phyloP scores from a whole-genome alignment of 2,797 vertebrate genomes.

The Protosalanx chinensis region DNA sequence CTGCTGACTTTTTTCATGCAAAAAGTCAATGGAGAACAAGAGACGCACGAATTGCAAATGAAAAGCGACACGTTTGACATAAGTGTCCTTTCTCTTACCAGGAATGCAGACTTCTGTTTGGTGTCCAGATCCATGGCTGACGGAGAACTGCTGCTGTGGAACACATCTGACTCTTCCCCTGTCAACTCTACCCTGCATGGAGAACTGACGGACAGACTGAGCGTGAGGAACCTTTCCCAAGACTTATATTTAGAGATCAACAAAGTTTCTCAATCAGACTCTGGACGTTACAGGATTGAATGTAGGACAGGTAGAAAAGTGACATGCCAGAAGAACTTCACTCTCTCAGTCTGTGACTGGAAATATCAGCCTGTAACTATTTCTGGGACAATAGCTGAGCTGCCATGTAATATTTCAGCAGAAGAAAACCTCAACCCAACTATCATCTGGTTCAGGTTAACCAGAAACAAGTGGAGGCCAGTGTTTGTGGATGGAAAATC shows the following conservation, averaged over 20 bases:
- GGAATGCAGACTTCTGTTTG: no score
- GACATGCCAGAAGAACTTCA: background rate
- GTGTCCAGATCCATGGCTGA: no score
- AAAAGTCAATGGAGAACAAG: background rate
- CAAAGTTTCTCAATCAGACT: background rate
- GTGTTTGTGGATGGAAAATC: background rate
- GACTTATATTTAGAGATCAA: background rate
- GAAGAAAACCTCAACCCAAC: no score
- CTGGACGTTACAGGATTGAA: background rate
- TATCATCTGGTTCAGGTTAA: background rate
- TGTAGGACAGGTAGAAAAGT: background rate
- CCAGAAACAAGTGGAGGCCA: no score
- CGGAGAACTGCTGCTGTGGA: no score
- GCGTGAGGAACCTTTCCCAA: background rate
- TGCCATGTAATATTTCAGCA: background rate
- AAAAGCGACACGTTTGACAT: no score
- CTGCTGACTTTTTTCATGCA: background rate
- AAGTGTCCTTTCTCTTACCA: background rate
- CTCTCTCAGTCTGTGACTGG: background rate
- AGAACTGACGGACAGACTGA: background rate
- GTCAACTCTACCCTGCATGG: background rate
- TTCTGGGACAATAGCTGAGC: background rate
- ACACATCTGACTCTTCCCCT: no score
- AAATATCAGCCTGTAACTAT: no score
- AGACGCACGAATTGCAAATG: background rate